Base-by-base conservation (phyloP, 2,797 vertebrate species). In the Molossus alvarezi region DNA sequence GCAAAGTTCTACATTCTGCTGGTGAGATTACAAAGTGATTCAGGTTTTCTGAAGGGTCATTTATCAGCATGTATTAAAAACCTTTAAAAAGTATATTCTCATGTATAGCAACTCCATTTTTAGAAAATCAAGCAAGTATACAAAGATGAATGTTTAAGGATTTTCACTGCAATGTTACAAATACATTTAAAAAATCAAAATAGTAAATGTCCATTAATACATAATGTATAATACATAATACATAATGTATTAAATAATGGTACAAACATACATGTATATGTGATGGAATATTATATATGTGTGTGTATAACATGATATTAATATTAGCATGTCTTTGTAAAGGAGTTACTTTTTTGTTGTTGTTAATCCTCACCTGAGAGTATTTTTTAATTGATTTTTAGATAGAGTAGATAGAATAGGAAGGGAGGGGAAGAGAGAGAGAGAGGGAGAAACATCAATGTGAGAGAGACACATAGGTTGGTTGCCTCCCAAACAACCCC, bases 61-160 rank as follows among this genome's bases (percentile, higher is more conserved):
- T 81, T 71, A 69, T 62, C 41, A 64, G 45, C 12, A 73, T 20
- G 4, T 67, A 33, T 67, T 69, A 57, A 92, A 90, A 73, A 37
- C 0, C 12, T 25, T 87, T 77, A 18, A 75, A 85, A 82, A 65
- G 6, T 48, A 27, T 75, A 86, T n/a, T 82, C 58, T 69, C 9
- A 64, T 12, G 15, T 88, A 79, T 17, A 83, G 23, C 17, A 87
- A 79, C 77, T 93, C 13, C 27, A 79, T 41, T 79, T 91, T n/a
- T 93, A 77, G 51, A 88, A 95, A 96, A 90, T 25, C 27, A 45
- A 48, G n/a, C n/a, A 77, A 65, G 27, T n/a, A 88, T 53, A 37
- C 27, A 67, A 72, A 67, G 73, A 62, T 80, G 6, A 14, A 75
- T 67, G 15, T 13, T 79, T 1, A 81, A 75, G 23, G 10, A 73